Conservation (phyloP, 2,113 vertebrate genomes). For the Plotosus lineatus region DNA sequence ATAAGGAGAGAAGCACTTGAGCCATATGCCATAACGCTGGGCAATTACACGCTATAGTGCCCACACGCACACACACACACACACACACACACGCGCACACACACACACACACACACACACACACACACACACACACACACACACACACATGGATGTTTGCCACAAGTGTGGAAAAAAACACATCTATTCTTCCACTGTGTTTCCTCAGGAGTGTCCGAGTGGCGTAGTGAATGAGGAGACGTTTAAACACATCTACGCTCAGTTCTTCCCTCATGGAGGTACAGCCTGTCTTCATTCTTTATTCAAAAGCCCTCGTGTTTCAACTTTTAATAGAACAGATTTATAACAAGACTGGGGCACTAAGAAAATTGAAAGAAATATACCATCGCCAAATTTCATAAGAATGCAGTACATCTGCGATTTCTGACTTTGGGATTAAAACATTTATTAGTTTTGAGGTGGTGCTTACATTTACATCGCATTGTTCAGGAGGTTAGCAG, state of each 20-base stretch:
- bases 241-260: constrained; percentile 97
- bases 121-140: constrained; percentile 52
- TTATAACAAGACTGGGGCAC: background rate
- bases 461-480: background rate
- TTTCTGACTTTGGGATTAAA: too few relatives aligned
- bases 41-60: constrained; percentile 63
- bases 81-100: constrained; percentile 64
- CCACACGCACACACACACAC: constrained; percentile 22
- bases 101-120: constrained; percentile 64
- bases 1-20: constrained; percentile 81
- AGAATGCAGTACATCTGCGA: background rate
- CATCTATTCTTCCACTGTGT: background rate
- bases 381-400: background rate
- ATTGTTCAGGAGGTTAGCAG: background rate
- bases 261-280: constrained; percentile 99
- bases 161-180: background rate
- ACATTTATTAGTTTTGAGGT: background rate
- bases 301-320: background rate
- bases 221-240: constrained; percentile 96
- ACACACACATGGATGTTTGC: constrained; percentile 57
- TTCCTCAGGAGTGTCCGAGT: constrained; percentile 91
- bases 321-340: background rate
- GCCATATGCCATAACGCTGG: constrained; percentile 76
- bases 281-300: constrained; percentile 50
- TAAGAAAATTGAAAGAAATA: background rate